A percentile compares a stretch with the other conserved stretches of the same genome.
Conservation (phyloP, 2,888 invertebrate genomes). For the Drosophila vallismaia region DNA sequence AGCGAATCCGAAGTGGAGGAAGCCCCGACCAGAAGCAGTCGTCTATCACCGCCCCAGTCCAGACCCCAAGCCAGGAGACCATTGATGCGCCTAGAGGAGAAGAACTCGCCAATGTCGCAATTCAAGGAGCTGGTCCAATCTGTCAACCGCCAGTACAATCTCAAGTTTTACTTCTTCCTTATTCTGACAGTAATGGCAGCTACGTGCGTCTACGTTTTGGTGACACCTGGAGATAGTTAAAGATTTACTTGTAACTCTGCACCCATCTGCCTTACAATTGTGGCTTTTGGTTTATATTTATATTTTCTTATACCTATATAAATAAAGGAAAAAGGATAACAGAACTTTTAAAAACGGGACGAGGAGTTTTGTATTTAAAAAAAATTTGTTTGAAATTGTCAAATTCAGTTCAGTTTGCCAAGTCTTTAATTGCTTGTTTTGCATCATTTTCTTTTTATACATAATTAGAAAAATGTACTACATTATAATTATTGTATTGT, state of each 20-base stretch:
- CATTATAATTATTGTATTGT: constrained; percentile 66
- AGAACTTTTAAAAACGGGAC: not conserved
- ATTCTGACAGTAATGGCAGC: constrained; percentile 59
- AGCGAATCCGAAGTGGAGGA: constrained; percentile 55
- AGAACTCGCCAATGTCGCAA: constrained; percentile 48
- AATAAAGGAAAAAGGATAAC: not conserved
- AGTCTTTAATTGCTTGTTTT: constrained; percentile 49
- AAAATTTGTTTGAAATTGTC: constrained; percentile 1
- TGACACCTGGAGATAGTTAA: constrained; percentile 52
- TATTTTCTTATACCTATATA: not conserved
- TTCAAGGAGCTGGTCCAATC: constrained; percentile 64
- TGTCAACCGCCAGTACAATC: constrained; percentile 77
- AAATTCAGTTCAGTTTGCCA: constrained; percentile 26
- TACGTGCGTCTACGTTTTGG: constrained; percentile 76
- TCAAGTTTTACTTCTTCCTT: constrained; percentile 74
- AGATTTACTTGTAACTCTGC: not conserved
- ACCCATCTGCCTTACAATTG: not conserved
- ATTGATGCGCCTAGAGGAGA: constrained; percentile 1
- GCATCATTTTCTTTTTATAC: constrained; percentile 46
- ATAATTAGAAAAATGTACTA: constrained; percentile 77
- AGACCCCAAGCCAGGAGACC: constrained; percentile 38
- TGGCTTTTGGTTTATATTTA: not conserved
- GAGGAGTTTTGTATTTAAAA: not conserved
- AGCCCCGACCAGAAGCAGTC: constrained; percentile 42
- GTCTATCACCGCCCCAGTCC: constrained; percentile 49